Evolutionary conservation across 2,797 vertebrate species (phyloP).

Genomic region (Cyclura pinguis): DNA sequence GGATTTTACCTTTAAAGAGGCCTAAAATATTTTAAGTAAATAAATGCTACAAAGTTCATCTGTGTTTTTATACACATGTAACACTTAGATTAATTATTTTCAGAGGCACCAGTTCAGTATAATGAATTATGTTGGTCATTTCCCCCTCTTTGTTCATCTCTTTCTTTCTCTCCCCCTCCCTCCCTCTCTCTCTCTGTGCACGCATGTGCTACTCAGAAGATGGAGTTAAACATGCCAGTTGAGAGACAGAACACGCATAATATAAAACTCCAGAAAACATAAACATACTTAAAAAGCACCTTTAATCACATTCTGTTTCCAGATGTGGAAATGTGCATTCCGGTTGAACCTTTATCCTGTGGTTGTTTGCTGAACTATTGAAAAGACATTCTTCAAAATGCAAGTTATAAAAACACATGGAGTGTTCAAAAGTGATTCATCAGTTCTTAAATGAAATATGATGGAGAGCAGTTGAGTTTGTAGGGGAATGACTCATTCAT

Average conservation of each 20-base stretch:
- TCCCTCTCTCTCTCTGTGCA: not conserved
- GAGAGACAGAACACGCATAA: slow-evolving; percentile 54
- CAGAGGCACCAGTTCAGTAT: no score
- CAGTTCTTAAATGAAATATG: slow-evolving; percentile 23
- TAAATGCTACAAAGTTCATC: not conserved
- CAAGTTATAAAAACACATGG: slow-evolving; percentile 53
- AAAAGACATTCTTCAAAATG: slow-evolving; percentile 60
- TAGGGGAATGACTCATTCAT: not conserved
- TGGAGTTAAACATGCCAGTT: slow-evolving; percentile 48
- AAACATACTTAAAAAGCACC: slow-evolving; percentile 67
- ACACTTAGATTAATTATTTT: not conserved
- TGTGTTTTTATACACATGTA: no score
- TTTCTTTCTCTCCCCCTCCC: slow-evolving; percentile 5
- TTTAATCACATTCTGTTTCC: slow-evolving; percentile 55
- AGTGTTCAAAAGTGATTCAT: slow-evolving; percentile 42
- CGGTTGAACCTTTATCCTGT: slow-evolving; percentile 59
- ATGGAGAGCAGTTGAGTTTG: slow-evolving; percentile 31
- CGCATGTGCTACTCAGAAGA: slow-evolving; percentile 26
- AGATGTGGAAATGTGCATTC: slow-evolving; percentile 63
- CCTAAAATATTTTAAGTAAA: not conserved
- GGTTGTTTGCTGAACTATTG: slow-evolving; percentile 52
- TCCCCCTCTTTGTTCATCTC: not conserved
- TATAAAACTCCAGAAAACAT: slow-evolving; percentile 61
- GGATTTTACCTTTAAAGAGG: not conserved
- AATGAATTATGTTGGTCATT: not conserved